phyloP scores from a whole-genome alignment of 1,140 invertebrate species.

The Cydia strobilella region DNA sequence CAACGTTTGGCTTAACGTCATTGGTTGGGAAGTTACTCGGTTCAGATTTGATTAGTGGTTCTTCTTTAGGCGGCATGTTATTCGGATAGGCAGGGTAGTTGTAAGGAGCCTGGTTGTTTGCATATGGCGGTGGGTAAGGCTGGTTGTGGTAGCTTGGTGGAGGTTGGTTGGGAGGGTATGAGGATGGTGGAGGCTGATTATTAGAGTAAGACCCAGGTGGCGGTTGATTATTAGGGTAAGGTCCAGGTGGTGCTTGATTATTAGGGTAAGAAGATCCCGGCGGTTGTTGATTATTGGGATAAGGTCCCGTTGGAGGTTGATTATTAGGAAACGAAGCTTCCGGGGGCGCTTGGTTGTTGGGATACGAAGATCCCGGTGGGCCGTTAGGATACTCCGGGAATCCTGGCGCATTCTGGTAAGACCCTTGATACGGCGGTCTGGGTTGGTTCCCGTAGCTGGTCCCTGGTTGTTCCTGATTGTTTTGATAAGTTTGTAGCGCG shows the following conservation, averaged over 20 bases:
- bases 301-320: slow-evolving; percentile 30
- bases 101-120: slow-evolving; percentile 48
- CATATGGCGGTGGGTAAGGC: slow-evolving; percentile 51
- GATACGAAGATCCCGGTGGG: slow-evolving; percentile 40
- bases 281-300: slow-evolving; percentile 32
- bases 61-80: slow-evolving; percentile 42
- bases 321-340: slow-evolving; percentile 36
- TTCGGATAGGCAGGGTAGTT: slow-evolving; percentile 67
- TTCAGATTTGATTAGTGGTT: slow-evolving; percentile 16
- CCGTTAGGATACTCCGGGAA: slow-evolving; percentile 64
- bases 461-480: slow-evolving; percentile 48
- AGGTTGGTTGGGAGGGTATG: slow-evolving; percentile 51
- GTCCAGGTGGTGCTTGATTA: slow-evolving; percentile 42
- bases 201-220: slow-evolving; percentile 49
- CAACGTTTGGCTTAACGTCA: slow-evolving; percentile 3
- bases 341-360: slow-evolving; percentile 27
- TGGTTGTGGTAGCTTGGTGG: slow-evolving; percentile 50
- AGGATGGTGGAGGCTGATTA: slow-evolving; percentile 35
- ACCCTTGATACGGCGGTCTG: slow-evolving; percentile 53
- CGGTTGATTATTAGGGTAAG: slow-evolving; percentile 52
- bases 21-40: neutral
- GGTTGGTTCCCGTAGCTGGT: slow-evolving; percentile 54
- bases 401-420: slow-evolving; percentile 57
- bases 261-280: slow-evolving; percentile 35
- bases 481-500: slow-evolving; percentile 45